Evolutionary conservation across 30 jellyfish, hydroid and myxozoan species (phyloP).

Genomic region (Cassiopea andromeda): DNA sequence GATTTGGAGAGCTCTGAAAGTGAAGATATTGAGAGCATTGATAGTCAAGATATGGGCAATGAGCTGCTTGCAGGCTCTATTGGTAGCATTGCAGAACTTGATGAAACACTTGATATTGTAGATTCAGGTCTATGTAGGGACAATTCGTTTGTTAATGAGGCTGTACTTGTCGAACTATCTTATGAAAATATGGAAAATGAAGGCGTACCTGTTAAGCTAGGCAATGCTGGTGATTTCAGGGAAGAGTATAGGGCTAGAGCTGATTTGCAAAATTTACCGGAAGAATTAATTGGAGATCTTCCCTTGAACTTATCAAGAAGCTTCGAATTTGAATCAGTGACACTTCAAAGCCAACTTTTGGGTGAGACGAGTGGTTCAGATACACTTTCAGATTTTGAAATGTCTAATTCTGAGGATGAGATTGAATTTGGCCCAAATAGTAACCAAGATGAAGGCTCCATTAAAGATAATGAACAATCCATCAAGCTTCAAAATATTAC

Average conservation of each 20-base stretch:
- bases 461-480: neutral
- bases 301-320: conserved; percentile 39
- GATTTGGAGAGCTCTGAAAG: neutral
- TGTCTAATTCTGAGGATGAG: conserved; percentile 67
- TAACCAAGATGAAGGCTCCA: neutral
- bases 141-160: conserved; percentile 55
- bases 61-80: neutral
- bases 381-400: neutral
- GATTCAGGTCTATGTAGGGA: conserved; percentile 33
- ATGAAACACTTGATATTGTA: neutral
- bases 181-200: conserved; percentile 4
- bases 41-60: neutral
- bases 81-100: neutral
- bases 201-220: neutral
- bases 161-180: conserved; percentile 28
- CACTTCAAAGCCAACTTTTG: neutral
- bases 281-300: conserved; percentile 33
- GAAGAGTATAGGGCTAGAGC: conserved; percentile 68
- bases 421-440: conserved; percentile 45
- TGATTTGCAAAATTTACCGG: conserved; percentile 57
- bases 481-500: neutral
- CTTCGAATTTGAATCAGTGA: conserved; percentile 10
- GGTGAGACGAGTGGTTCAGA: conserved; percentile 26
- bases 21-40: neutral
- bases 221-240: conserved; percentile 52